Evolutionary conservation across 2,113 vertebrate species (phyloP).

Genomic region (Narcine bancroftii): DNA sequence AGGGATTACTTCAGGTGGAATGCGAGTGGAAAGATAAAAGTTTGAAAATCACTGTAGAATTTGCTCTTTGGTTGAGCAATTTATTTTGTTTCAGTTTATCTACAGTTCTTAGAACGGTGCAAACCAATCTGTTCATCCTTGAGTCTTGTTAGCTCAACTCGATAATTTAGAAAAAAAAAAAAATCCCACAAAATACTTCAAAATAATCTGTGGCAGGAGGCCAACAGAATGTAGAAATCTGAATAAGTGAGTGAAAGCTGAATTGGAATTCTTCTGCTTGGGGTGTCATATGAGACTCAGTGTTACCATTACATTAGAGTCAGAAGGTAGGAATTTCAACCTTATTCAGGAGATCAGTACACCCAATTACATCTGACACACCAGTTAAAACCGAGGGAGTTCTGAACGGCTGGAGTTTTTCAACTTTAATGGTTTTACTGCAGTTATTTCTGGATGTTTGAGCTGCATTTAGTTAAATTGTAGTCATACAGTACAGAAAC

Average conservation of each 20-base stretch:
- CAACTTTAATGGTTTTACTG: no score
- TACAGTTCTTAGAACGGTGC: background rate
- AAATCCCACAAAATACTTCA: background rate
- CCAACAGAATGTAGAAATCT: background rate
- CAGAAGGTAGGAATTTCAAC: background rate
- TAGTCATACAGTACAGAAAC: no score
- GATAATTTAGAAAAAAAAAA: background rate
- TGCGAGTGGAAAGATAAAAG: no score
- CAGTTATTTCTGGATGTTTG: no score
- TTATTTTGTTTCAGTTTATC: background rate
- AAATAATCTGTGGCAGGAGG: background rate
- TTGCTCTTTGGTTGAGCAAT: background rate
- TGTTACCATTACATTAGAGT: background rate
- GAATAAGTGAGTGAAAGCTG: background rate
- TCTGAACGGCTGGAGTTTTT: no score
- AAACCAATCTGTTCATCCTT: background rate
- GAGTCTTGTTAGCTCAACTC: background rate
- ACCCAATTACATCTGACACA: no score
- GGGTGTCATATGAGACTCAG: background rate
- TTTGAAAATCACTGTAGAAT: no score
- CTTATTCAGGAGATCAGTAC: no score
- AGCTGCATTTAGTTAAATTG: no score
- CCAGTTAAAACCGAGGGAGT: no score
- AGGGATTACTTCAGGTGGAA: no score
- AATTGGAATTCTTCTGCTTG: background rate